Evolutionary conservation across 2,888 invertebrate genomes (phyloP).

Genomic region (Apeira syringaria): DNA sequence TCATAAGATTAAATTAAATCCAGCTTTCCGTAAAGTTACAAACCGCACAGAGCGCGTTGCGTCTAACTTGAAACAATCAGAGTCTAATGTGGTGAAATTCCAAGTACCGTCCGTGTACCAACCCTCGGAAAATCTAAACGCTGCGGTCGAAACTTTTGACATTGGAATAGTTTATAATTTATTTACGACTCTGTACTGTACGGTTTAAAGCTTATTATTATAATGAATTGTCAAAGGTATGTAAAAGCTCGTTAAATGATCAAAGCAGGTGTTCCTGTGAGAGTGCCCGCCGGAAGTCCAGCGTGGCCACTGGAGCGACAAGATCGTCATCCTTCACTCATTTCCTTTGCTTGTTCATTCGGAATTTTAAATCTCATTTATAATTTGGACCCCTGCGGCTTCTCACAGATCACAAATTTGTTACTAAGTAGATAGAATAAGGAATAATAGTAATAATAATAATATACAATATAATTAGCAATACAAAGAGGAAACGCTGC

Average conservation of each 20-base stretch:
- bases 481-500: too few species aligned
- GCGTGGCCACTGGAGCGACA: slow-evolving; percentile 62
- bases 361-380: slow-evolving; percentile 54
- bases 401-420: slow-evolving; percentile 59
- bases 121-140: neutral
- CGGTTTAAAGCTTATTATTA: too few species aligned
- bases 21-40: neutral
- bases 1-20: neutral
- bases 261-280: slow-evolving; percentile 56
- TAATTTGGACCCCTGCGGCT: slow-evolving; percentile 42
- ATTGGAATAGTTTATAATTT: neutral
- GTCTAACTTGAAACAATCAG: neutral
- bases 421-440: neutral
- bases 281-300: slow-evolving; percentile 59
- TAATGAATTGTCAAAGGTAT: neutral
- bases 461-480: too few species aligned
- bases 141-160: too few species aligned
- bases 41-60: neutral
- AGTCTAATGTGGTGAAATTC: slow-evolving; percentile 1
- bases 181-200: neutral
- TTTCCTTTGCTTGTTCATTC: slow-evolving; percentile 65
- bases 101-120: neutral
- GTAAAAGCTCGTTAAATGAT: slow-evolving; percentile 19
- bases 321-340: slow-evolving; percentile 64
- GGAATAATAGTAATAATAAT: too few species aligned